A percentile compares a stretch with the other conserved stretches of the same genome.
Conservation (phyloP, 2,888 invertebrate genomes). For the Doris montereyensis region DNA sequence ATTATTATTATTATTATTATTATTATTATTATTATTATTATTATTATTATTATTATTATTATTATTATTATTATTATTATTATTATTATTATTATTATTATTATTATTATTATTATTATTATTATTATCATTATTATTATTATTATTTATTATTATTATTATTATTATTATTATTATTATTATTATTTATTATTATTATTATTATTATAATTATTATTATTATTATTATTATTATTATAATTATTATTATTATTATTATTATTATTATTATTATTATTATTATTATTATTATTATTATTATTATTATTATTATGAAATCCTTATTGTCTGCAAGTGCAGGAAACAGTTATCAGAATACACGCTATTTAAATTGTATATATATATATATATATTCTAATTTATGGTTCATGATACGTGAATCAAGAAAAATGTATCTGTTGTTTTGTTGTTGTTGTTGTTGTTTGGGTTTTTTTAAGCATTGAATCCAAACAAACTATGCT, state of each 20-base stretch:
- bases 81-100: not conserved
- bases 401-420: too few relatives aligned
- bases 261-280: not conserved
- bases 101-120: not conserved
- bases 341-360: not conserved
- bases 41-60: not conserved
- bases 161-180: not conserved
- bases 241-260: conserved; percentile 1
- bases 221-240: not conserved
- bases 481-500: too few relatives aligned
- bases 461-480: not conserved
- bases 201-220: not conserved
- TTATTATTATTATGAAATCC: not conserved
- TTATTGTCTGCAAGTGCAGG: not conserved
- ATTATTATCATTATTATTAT: not conserved
- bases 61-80: not conserved
- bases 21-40: not conserved
- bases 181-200: not conserved
- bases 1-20: not conserved
- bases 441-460: too few relatives aligned
- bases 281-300: not conserved
- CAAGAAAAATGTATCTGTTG: not conserved
- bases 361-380: too few relatives aligned
- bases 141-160: not conserved
- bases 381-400: too few relatives aligned